Evolutionary conservation across 2,113 vertebrate species (phyloP).

Genomic region (Genyomyrus donnyi): DNA sequence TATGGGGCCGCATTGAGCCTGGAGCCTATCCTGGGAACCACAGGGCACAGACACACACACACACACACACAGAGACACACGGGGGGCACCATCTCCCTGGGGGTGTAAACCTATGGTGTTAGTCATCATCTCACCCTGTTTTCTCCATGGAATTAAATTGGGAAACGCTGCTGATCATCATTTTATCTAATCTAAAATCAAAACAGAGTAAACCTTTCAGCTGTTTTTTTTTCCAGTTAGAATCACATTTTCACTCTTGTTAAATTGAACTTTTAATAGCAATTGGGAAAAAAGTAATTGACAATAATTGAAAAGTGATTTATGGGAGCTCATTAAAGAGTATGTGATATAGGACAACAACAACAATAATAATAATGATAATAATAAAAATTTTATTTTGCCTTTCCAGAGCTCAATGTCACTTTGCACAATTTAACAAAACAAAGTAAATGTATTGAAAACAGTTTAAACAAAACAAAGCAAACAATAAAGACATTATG

Average conservation of each 20-base stretch:
- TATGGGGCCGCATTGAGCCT: background rate
- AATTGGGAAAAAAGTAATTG: background rate
- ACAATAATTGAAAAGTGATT: background rate
- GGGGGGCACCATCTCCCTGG: too few species aligned
- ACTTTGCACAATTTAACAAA: background rate
- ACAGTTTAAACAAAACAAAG: background rate
- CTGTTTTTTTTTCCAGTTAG: background rate
- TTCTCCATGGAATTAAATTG: background rate
- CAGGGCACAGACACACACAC: too few species aligned
- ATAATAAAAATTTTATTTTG: background rate
- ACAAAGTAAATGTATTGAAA: background rate
- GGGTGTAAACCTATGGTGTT: background rate
- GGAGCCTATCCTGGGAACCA: background rate
- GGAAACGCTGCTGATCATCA: background rate
- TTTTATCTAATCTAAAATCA: background rate
- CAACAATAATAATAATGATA: background rate
- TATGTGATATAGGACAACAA: background rate
- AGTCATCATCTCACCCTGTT: background rate
- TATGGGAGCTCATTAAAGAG: background rate
- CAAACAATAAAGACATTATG: background rate
- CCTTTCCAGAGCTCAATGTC: background rate
- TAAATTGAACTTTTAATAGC: background rate
- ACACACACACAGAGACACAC: too few species aligned
- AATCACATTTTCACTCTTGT: background rate
- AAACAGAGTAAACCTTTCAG: background rate